Evolutionary conservation across 2,888 invertebrate species (phyloP), one percentile per base, ranked within the genome.

Genomic region (Phengaris alcon): DNA sequence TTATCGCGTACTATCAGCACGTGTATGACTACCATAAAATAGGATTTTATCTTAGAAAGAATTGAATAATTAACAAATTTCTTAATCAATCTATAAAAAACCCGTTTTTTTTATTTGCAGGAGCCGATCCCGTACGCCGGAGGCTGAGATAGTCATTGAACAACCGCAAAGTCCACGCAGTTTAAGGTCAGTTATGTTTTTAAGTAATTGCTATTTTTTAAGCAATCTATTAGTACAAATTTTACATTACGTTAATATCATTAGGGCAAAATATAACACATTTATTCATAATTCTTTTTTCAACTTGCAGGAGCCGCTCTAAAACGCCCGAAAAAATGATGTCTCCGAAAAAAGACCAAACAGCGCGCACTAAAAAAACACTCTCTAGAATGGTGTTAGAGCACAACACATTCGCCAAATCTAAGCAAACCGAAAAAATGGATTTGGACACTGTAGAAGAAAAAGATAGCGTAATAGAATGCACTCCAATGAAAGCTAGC

Each of bases 251-350:
- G 9, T 22, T 35, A 22, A 52, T 13, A 8, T 48, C 48, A 48
- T 48, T 48, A 48, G 48, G 7, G 48, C 8, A 7, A 48, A 48
- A 48, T 48, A 48, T 48, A 48, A 48, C 6, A 48, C 4, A 35
- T 35, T 35, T 3, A 35, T 35, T 76, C 22, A 7, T 46, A 75
- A 57, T 22, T 73, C 46, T 22, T 12, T 70, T 44, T 72, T 54
- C 57, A 85, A 79, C 77, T 55, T 3, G 9, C 80, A 93, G 93
- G 76, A 88, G 88, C 79, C 87, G 90, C 35, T 87, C 91, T 2
- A 93, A 90, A 82, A 94, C 93, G 3, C 93, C 93, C 9, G 93
- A 93, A 77, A 92, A 90, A 80, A 77, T 88, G 2, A 85, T 90
- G 82, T 87, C 92, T 2, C 88, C 91, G 1, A 90, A 86, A 79